Evolutionary conservation across 2,113 vertebrate species (phyloP).

Genomic region (Archilochus colubris): DNA sequence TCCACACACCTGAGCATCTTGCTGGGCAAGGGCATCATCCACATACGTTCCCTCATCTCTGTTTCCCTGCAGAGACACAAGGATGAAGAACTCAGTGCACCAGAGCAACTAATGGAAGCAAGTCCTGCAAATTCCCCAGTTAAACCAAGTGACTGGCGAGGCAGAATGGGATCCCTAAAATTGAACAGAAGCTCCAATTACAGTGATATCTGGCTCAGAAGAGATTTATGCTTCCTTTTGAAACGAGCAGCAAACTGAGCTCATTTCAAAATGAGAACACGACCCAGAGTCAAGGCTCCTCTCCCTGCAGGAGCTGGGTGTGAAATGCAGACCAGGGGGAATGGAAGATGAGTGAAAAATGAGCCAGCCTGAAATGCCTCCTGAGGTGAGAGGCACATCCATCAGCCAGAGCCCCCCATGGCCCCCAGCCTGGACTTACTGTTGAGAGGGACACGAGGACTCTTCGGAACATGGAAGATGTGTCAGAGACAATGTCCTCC

Average conservation of each 20-base stretch:
- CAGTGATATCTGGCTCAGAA: not conserved
- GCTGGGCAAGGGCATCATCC: constrained; percentile 77
- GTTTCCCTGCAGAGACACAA: constrained; percentile 80
- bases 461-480: constrained; percentile 90
- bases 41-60: constrained; percentile 83
- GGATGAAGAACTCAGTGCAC: not conserved
- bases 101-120: not conserved
- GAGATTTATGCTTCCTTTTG: not conserved
- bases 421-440: constrained; percentile 71
- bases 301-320: not conserved
- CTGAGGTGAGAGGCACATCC: not conserved
- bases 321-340: not conserved
- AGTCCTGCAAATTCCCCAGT: not conserved
- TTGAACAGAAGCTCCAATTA: not conserved
- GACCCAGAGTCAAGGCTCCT: not conserved
- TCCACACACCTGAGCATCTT: constrained; percentile 88
- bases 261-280: not conserved
- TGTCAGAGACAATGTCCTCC: constrained; percentile 88
- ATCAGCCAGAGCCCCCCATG: not conserved
- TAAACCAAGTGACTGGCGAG: not conserved
- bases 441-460: constrained; percentile 91
- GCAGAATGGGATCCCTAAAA: not conserved
- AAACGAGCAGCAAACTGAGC: not conserved
- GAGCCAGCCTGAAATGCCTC: not conserved
- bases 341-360: not conserved